Evolutionary conservation across 2,113 vertebrate genomes (phyloP).

Genomic region (Pao palembangensis): DNA sequence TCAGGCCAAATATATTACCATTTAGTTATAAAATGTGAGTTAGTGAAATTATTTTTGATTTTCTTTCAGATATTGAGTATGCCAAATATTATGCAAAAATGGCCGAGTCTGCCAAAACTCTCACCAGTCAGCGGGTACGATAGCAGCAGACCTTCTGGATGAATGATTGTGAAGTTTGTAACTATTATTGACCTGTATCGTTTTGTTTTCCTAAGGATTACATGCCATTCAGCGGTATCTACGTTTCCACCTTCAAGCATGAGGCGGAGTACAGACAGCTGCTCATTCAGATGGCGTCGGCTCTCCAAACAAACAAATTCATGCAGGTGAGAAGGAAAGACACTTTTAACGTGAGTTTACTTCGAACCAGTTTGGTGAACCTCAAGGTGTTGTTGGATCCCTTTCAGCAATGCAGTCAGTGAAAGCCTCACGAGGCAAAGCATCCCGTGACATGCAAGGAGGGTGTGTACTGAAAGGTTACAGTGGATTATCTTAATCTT

Average conservation of each 20-base stretch:
- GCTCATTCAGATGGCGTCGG: conserved; percentile 83
- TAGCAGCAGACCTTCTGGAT: conserved; percentile 4
- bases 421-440: neutral
- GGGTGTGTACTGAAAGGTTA: neutral
- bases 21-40: neutral
- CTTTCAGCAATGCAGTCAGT: neutral
- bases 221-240: conserved; percentile 92
- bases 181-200: neutral
- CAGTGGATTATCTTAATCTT: neutral
- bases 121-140: conserved; percentile 84
- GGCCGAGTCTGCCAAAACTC: conserved; percentile 86
- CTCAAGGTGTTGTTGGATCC: neutral
- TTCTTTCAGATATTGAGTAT: conserved; percentile 85
- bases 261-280: conserved; percentile 86
- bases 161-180: too few species aligned
- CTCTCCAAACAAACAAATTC: conserved; percentile 94
- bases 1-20: too few species aligned
- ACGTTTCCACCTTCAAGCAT: conserved; percentile 85
- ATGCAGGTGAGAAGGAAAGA: conserved; percentile 82
- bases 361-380: neutral
- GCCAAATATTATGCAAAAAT: conserved; percentile 89
- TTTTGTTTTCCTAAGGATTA: conserved; percentile 78
- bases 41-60: neutral
- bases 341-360: too few species aligned
- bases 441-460: neutral